Conservation (phyloP, 92 coral and sea anemone genomes). For the Heliopora coerulea region DNA sequence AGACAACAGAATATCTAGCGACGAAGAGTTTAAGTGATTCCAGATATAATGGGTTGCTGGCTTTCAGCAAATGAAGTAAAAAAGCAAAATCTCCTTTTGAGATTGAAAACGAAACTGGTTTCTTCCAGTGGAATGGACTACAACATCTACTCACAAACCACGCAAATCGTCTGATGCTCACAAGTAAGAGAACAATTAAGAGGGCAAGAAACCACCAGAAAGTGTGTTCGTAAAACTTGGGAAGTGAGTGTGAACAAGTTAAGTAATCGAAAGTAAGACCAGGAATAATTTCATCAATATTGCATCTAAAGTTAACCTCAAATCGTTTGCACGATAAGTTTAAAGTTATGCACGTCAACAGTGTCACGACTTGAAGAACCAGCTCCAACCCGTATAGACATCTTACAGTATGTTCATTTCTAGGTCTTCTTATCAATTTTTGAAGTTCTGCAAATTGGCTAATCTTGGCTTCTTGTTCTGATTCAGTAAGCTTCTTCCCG, state of each 20-base stretch:
- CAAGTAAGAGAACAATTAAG: background rate
- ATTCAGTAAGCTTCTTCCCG: no score
- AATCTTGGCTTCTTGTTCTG: no score
- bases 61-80: background rate
- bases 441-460: no score
- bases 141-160: background rate
- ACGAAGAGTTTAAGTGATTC: no score
- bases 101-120: background rate
- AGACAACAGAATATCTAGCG: no score
- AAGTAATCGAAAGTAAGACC: slow-evolving; percentile 6
- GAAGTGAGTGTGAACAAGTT: background rate
- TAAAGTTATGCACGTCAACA: no score
- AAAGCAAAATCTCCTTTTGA: background rate
- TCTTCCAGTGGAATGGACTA: background rate
- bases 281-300: slow-evolving; percentile 5
- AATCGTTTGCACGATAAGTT: background rate
- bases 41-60: no score
- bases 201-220: background rate
- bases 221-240: background rate
- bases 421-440: no score
- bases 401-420: no score
- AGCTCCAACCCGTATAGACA: no score
- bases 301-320: background rate
- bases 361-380: no score
- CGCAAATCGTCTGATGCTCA: no score